These are phyloP conservation scores for Hypomecis punctinalis DNA, from an alignment of 2,888 invertebrate genomes.

Conservation along the genomic window DNA sequence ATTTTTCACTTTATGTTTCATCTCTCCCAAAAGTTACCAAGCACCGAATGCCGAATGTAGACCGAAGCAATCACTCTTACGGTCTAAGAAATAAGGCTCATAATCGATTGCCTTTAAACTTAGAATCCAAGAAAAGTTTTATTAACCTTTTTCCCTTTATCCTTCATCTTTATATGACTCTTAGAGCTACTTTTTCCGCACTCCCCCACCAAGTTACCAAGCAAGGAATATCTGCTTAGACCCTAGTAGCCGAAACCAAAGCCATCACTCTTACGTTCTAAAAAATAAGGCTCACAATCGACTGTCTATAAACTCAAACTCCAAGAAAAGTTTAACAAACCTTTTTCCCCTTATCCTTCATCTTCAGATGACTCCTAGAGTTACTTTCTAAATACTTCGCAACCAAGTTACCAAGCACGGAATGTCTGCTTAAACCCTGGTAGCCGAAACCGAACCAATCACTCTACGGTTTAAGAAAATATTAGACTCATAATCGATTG, in stretches of 20 bases:
- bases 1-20: no score
- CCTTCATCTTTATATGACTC: constrained; percentile 75
- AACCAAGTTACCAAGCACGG: constrained; percentile 67
- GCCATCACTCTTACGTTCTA: constrained; percentile 91
- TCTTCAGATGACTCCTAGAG: constrained; percentile 68
- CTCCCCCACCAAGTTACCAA: constrained; percentile 72
- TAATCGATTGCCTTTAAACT: no score
- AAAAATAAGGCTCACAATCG: constrained; percentile 90
- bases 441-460: neutral
- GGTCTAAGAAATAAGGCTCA: no score
- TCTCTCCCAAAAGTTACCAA: no score
- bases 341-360: constrained; percentile 79
- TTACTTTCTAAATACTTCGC: constrained; percentile 64
- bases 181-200: constrained; percentile 58
- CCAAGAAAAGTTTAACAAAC: constrained; percentile 48
- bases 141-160: constrained; percentile 76
- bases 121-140: no score
- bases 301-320: constrained; percentile 71
- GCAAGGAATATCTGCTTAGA: constrained; percentile 87
- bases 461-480: no score
- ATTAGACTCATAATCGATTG: no score
- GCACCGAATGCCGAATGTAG: no score
- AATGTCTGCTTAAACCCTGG: constrained; percentile 33
- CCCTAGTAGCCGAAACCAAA: constrained; percentile 93
- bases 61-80: no score